Percentiles rank a stretch among this genome's conserved stretches.
Conservation (phyloP, 2,888 invertebrate genomes). For the Meteorus cinctellus region DNA sequence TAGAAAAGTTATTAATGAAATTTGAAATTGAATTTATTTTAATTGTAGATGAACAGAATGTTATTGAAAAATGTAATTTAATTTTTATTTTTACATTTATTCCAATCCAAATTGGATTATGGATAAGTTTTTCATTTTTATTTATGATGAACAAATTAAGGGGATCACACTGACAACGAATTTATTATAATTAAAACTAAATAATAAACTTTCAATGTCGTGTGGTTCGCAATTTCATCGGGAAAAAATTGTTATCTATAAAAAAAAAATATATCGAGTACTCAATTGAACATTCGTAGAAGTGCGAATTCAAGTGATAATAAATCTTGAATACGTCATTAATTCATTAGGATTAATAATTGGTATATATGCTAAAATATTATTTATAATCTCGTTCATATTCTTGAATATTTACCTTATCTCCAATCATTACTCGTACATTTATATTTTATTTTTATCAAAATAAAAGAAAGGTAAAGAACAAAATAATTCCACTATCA, state of each 20-base stretch:
- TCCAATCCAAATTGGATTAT: too few relatives aligned
- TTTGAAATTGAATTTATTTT: not conserved
- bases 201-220: too few relatives aligned
- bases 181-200: not conserved
- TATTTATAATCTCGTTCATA: not conserved
- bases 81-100: too few relatives aligned
- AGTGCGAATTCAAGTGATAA: constrained; percentile 11
- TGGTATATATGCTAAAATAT: not conserved
- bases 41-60: too few relatives aligned
- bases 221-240: too few relatives aligned
- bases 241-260: not conserved
- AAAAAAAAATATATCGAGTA: not conserved
- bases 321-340: constrained; percentile 31
- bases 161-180: too few relatives aligned
- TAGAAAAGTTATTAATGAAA: not conserved
- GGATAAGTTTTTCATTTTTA: too few relatives aligned
- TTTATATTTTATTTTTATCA: not conserved
- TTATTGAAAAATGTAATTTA: too few relatives aligned
- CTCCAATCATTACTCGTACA: not conserved
- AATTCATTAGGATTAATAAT: constrained; percentile 25
- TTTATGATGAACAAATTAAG: too few relatives aligned
- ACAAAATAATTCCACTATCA: constrained; percentile 1
- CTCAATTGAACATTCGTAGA: not conserved
- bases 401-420: not conserved
- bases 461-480: not conserved